Evolutionary conservation across 2,113 vertebrate species (phyloP), one percentile per base, ranked within the genome.

Genomic region (Oncorhynchus keta): DNA sequence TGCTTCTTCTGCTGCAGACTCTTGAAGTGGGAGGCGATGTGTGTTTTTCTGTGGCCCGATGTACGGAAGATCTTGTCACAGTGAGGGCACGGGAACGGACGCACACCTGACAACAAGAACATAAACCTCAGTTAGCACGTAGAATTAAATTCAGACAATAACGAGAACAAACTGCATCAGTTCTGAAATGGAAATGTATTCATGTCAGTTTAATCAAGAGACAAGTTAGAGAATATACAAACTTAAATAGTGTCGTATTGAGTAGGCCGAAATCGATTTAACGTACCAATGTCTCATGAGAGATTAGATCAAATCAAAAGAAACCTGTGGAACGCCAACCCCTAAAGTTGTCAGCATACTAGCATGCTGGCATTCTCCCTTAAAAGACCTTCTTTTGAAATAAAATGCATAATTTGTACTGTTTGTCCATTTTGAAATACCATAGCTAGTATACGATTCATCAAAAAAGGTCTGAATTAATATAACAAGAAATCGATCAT

Each of bases 21-120:
- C 88, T 98, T 99, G 80, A 99, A 99, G 82, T 99, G 98, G 0
- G 97, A 99, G 51, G 97, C 95, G 1, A 99, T 93, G 22, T 99
- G 98, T 0, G 97, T 99, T 90, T 99, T 99, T 74, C 97, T 93
- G 86, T 99, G 98, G 78, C 98, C 98, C 0, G 98, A 99, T 0
- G 98, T 99, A 45, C 98, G 95, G 62, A 99, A 99, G 70, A 97
- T 97, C 89, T 98, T 99, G 86, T 99, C 97, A 87, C 98, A 99
- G 92, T 99, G 97, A 72, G 97, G 97, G 90, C 98, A 99, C 67
- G 96, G 93, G 86, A 99, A 99, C 57, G 98, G 98, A 71, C 97
- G 95, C 35, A 96, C 95, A 79, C 98, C 98, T 99, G 13, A 2
- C 8, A 45, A 68, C 49, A 69, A 62, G 35, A 6, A 24, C 11